Base-by-base conservation (phyloP, 2,888 invertebrate species). In the Trissolcus brochymenae region DNA sequence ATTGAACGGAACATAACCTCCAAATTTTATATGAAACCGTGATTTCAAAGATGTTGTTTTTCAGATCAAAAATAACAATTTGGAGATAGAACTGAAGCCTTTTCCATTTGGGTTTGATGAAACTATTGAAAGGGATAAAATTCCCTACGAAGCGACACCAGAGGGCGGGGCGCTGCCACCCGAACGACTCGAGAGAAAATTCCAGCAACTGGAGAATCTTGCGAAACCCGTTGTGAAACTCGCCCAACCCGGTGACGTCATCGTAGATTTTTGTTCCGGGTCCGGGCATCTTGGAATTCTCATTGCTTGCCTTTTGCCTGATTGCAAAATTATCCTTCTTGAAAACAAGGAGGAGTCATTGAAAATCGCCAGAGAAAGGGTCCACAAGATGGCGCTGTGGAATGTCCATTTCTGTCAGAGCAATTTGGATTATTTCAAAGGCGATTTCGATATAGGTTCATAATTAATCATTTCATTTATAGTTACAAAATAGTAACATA, bases 191-290 rank as follows among this genome's bases (percentile, higher is more conserved):
- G 89, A 91, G 16, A 91, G 96, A 60, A 98, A 98, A 90, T 93
- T 94, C 41, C 93, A 96, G 81, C 98, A 98, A 86, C 87, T 98
- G 46, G 95, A 96, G 88, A 97, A 95, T 87, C 90, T 98, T 81
- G 93, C 93, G 16, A 92, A 93, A 83, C 94, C 96, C 35, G 94
- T 95, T 0, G 87, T 94, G n/a, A 91, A 92, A 65, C 89, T 97
- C 68, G 94, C 95, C 0, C 91, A 91, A 82, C 87, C 91, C 0
- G 92, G 93, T 0, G 92, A 95, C 83, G 90, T 91, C 14, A 95
- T 98, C 81, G 95, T 98, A 0, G 98, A 98, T 88, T 98, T 98
- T 89, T 98, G 98, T 87, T 95, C 96, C 84, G 98, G 98, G 1
- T 95, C 96, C 83, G 98, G 98, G 0, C 98, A 98, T 89, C 90